These are phyloP conservation scores for Picus viridis DNA, from an alignment of 2,797 vertebrate genomes.

Conservation along the genomic window DNA sequence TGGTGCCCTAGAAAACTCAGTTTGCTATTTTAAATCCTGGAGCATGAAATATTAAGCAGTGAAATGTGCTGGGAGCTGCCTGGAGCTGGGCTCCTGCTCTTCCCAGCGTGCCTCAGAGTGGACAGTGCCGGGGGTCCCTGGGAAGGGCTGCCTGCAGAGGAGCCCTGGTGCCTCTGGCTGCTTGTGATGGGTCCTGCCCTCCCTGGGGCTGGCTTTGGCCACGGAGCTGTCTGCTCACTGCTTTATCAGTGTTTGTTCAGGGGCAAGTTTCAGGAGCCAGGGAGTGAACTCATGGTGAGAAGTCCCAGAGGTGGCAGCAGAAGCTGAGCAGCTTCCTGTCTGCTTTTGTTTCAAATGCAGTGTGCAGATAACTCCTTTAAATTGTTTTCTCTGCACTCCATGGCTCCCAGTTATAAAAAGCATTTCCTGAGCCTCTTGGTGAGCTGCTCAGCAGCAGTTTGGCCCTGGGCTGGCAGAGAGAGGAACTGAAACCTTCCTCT, in stretches of 20 bases:
- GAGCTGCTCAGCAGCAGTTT: neutral
- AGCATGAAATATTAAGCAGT: constrained; percentile 41
- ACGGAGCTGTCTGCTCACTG: neutral
- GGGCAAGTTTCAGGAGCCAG: constrained; percentile 27
- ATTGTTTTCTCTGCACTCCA: neutral
- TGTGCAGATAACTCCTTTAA: constrained; percentile 21
- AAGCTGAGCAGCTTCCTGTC: constrained; percentile 41
- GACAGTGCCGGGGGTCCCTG: rapidly evolving
- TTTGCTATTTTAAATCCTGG: neutral
- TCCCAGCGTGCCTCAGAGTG: rapidly evolving
- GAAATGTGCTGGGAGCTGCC: neutral
- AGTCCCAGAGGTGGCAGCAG: constrained; percentile 30
- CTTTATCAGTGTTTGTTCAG: constrained; percentile 66
- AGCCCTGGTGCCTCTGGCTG: neutral
- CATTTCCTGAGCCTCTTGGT: constrained; percentile 3
- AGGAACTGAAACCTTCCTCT: neutral
- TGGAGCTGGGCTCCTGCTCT: neutral
- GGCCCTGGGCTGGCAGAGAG: neutral
- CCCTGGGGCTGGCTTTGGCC: neutral
- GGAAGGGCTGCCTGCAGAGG: rapidly evolving
- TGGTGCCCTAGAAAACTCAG: constrained; percentile 30
- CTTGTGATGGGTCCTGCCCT: neutral
- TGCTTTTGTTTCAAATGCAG: constrained; percentile 6
- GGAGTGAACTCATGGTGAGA: constrained; percentile 32
- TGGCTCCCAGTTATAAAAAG: neutral